Percentiles rank a stretch among this genome's conserved stretches.
These are phyloP conservation scores for Thomomys bottae DNA, from an alignment of 2,113 vertebrate species.

Conservation along the genomic window DNA sequence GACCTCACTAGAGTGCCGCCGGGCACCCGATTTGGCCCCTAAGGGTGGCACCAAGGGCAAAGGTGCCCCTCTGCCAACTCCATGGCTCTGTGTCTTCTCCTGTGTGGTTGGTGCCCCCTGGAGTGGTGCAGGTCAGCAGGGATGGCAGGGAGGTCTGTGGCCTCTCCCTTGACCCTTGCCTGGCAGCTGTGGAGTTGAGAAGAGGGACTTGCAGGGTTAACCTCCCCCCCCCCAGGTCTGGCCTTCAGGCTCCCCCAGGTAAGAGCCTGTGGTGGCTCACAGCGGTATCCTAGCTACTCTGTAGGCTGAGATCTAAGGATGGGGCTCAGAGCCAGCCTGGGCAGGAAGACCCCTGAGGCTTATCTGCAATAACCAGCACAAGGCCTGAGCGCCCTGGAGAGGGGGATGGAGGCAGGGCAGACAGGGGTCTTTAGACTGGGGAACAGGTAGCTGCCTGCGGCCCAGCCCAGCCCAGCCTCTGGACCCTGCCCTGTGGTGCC, in stretches of 20 bases:
- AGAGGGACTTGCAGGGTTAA: background rate
- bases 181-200: background rate
- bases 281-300: too few species aligned
- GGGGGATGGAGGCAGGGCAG: fast-evolving
- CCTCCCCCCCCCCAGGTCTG: background rate
- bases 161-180: background rate
- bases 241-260: too few species aligned
- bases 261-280: background rate
- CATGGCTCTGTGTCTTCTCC: background rate
- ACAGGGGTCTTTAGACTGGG: fast-evolving
- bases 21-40: fast-evolving
- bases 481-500: too few species aligned
- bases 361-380: too few species aligned
- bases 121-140: background rate
- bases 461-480: fast-evolving
- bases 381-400: background rate
- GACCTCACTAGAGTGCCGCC: background rate
- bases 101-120: background rate
- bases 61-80: too few species aligned
- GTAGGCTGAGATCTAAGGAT: too few species aligned
- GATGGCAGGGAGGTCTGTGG: background rate
- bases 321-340: too few species aligned
- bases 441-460: background rate
- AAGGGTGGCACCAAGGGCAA: fast-evolving
- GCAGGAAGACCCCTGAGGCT: too few species aligned